phyloP scores from a whole-genome alignment of 2,888 invertebrate species.

The Lithosia quadra region DNA sequence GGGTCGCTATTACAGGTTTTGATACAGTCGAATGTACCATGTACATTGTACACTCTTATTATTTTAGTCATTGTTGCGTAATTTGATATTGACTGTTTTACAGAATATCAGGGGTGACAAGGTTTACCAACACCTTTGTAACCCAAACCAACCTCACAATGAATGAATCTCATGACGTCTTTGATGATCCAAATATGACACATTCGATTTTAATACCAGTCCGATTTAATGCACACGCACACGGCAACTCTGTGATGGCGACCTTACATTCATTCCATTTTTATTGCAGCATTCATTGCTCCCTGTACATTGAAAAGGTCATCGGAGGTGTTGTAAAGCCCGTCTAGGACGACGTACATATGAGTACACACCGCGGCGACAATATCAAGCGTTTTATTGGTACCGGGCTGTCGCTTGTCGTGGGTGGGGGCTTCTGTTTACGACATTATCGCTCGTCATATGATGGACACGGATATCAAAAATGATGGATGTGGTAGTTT shows the following conservation, averaged over 20 bases:
- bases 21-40: too few relatives aligned
- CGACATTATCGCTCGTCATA: constrained; percentile 65
- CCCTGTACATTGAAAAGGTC: constrained; percentile 9
- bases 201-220: neutral
- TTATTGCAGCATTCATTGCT: neutral
- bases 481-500: constrained; percentile 51
- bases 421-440: constrained; percentile 68
- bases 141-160: too few relatives aligned
- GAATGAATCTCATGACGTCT: neutral
- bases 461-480: constrained; percentile 10
- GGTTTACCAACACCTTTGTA: too few relatives aligned
- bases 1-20: too few relatives aligned
- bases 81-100: too few relatives aligned
- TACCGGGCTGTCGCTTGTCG: constrained; percentile 26
- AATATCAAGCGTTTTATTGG: constrained; percentile 72
- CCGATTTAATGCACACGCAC: neutral
- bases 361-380: constrained; percentile 60
- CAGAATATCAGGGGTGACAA: too few relatives aligned
- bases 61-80: too few relatives aligned
- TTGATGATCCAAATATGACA: neutral
- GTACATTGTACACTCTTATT: too few relatives aligned
- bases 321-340: constrained; percentile 16
- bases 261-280: neutral
- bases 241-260: too few relatives aligned
- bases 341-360: constrained; percentile 7